These are phyloP conservation scores for Peromyscus melanophrys DNA, from an alignment of 2,797 vertebrate species.

Conservation along the genomic window DNA sequence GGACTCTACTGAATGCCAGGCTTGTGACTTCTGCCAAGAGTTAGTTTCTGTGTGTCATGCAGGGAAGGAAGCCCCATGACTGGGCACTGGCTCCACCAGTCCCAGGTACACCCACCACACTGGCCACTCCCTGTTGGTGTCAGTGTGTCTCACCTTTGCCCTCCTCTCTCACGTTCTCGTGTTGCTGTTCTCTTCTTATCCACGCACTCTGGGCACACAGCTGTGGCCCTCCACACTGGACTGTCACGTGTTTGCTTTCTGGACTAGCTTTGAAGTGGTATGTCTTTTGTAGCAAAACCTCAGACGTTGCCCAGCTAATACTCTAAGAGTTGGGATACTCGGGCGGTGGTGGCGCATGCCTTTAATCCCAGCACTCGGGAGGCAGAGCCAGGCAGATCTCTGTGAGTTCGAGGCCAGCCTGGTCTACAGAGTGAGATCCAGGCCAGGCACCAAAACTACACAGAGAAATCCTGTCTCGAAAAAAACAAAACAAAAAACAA, in stretches of 20 bases:
- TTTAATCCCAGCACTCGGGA: not conserved
- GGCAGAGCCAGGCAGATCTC: not conserved
- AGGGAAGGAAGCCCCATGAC: not conserved
- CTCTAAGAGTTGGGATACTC: not conserved
- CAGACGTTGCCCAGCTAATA: not conserved
- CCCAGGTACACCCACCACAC: too few relatives aligned
- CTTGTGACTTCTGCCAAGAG: not conserved
- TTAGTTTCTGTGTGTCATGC: not conserved
- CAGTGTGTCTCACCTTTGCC: not conserved
- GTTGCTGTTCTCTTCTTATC: not conserved
- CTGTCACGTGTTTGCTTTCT: not conserved
- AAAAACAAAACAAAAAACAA: too few relatives aligned
- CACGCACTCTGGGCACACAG: not conserved
- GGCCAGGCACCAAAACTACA: too few relatives aligned
- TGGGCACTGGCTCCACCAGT: too few relatives aligned
- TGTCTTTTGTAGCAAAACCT: not conserved
- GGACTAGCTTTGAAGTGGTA: not conserved
- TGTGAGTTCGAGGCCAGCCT: not conserved
- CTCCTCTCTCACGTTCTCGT: not conserved
- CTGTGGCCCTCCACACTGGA: not conserved
- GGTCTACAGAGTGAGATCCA: too few relatives aligned
- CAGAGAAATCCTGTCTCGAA: too few relatives aligned
- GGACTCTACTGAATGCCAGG: not conserved
- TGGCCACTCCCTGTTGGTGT: not conserved
- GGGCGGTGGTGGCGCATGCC: too few relatives aligned